phyloP scores from a whole-genome alignment of 1,140 invertebrate species.

The Araneus ventricosus region DNA sequence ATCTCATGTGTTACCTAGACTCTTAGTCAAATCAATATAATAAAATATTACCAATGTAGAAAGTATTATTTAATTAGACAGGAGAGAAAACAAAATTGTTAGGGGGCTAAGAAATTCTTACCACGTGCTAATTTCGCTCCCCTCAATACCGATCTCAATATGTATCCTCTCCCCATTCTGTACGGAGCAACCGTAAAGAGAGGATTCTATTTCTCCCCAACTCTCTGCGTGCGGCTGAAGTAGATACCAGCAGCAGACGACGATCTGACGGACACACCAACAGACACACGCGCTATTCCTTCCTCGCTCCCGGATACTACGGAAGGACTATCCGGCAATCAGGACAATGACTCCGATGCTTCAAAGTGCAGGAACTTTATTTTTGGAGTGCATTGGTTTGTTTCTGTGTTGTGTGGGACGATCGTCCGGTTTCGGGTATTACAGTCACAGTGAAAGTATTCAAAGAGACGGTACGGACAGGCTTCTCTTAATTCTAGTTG shows the following conservation, averaged over 20 bases:
- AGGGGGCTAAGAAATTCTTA: neutral
- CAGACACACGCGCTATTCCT: neutral
- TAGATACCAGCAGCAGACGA: conserved; percentile 6
- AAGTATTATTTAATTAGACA: too few relatives aligned
- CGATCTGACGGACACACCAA: conserved; percentile 18
- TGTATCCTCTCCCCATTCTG: neutral
- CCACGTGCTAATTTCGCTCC: neutral
- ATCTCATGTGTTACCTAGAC: too few relatives aligned
- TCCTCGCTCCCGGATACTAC: neutral
- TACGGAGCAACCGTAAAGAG: conserved; percentile 9
- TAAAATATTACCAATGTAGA: too few relatives aligned
- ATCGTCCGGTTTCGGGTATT: conserved; percentile 25
- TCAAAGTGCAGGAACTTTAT: neutral
- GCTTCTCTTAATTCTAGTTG: conserved; percentile 66
- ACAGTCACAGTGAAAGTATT: neutral
- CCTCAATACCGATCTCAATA: neutral
- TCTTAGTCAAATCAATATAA: too few relatives aligned
- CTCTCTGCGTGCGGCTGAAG: neutral
- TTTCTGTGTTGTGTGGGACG: neutral
- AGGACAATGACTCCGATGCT: neutral
- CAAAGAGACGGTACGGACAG: conserved; percentile 11
- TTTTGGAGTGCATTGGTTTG: neutral
- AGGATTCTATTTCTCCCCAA: neutral
- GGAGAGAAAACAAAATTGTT: too few relatives aligned
- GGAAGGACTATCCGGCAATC: conserved; percentile 3